These are phyloP conservation scores for Actinia tenebrosa DNA, from an alignment of 64 coral and sea anemone genomes.

Conservation along the genomic window DNA sequence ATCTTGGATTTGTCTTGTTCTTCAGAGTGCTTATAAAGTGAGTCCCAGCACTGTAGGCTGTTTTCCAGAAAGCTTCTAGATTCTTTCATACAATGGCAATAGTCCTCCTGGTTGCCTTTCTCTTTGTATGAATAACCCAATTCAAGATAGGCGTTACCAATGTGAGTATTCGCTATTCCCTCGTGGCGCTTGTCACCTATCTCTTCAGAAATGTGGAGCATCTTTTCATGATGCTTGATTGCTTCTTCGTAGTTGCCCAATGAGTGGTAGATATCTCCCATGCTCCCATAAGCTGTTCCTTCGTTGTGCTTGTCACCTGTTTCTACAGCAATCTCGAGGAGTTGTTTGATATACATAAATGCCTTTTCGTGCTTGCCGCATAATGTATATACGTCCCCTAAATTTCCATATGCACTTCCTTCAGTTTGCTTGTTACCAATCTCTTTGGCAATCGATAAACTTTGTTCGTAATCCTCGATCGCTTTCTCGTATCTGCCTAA, in stretches of 20 bases:
- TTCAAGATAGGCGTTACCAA: not conserved
- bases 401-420: not conserved
- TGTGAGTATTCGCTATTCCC: not conserved
- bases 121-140: not conserved
- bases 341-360: not conserved
- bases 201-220: not conserved
- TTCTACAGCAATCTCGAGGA: not conserved
- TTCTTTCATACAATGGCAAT: not conserved
- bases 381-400: not conserved
- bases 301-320: not conserved
- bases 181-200: not conserved
- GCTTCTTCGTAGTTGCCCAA: not conserved
- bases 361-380: not conserved
- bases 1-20: not conserved
- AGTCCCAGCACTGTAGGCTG: not conserved
- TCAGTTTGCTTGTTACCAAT: not conserved
- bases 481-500: not conserved
- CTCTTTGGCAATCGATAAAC: not conserved
- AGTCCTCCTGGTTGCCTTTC: not conserved
- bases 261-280: not conserved
- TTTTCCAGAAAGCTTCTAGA: not conserved
- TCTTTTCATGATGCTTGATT: not conserved
- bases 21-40: not conserved
- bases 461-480: not conserved
- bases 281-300: not conserved